Percentiles rank a stretch among this genome's conserved stretches.
Evolutionary conservation across 92 coral and sea anemone species (phyloP).

Genomic region (Actinostola sp.): DNA sequence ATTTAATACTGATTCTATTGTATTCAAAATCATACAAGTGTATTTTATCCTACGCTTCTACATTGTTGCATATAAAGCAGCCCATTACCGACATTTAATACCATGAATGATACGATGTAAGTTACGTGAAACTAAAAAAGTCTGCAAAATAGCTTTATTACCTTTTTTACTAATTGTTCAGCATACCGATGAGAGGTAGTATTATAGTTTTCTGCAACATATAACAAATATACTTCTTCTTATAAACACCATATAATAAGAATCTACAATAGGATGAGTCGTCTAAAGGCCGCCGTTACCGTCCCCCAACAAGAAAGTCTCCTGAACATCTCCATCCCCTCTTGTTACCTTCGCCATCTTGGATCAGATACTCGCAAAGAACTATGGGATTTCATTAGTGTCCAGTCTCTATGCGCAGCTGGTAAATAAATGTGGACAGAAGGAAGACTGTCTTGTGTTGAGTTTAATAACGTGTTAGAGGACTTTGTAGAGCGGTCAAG

Average conservation of each 20-base stretch:
- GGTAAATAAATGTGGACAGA: slow-evolving; percentile 54
- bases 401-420: neutral
- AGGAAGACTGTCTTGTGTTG: slow-evolving; percentile 60
- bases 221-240: neutral
- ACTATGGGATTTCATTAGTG: slow-evolving; percentile 21
- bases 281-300: slow-evolving; percentile 27
- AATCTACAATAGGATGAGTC: neutral
- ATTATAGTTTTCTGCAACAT: slow-evolving; percentile 46
- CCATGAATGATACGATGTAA: too few species aligned
- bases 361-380: slow-evolving; percentile 23
- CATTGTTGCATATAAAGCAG: too few species aligned
- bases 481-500: slow-evolving; percentile 61
- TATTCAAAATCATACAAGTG: too few species aligned
- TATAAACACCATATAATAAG: neutral
- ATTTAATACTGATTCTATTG: too few species aligned
- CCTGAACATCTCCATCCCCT: slow-evolving; percentile 59
- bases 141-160: too few species aligned
- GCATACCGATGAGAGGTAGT: slow-evolving; percentile 68
- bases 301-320: slow-evolving; percentile 85
- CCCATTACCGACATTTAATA: too few species aligned
- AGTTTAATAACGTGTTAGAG: slow-evolving; percentile 58
- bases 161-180: slow-evolving; percentile 56
- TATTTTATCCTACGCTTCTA: too few species aligned
- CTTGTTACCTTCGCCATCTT: slow-evolving; percentile 92
- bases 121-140: too few species aligned